A percentile compares a stretch with the other conserved stretches of the same genome.
Evolutionary conservation across 2,797 vertebrate genomes (phyloP).

Genomic region (Apogon talboti): DNA sequence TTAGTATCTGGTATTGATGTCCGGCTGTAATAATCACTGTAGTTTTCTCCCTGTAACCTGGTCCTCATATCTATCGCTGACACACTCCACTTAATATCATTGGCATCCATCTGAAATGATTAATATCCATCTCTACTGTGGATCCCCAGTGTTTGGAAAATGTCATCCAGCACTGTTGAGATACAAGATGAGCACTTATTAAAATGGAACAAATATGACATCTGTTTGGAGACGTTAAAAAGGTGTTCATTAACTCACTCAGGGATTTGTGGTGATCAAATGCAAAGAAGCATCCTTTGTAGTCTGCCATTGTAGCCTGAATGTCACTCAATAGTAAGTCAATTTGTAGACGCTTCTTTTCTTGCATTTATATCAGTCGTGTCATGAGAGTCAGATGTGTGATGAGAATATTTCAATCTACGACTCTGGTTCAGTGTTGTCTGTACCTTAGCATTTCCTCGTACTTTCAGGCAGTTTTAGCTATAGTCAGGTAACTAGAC

Average conservation of each 20-base stretch:
- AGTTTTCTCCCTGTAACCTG: constrained; percentile 11
- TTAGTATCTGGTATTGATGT: constrained; percentile 1
- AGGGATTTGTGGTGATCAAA: constrained; percentile 9
- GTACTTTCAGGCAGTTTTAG: too few species aligned
- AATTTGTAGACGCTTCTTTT: constrained; percentile 1
- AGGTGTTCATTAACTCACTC: constrained; percentile 26
- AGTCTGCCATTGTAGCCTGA: not conserved
- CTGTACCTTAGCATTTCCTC: too few species aligned
- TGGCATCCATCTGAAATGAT: constrained; percentile 58
- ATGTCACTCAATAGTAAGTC: not conserved
- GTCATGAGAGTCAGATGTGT: constrained; percentile 21
- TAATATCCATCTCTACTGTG: constrained; percentile 48
- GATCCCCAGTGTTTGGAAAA: constrained; percentile 25
- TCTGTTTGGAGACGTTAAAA: not conserved
- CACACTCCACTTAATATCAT: constrained; percentile 35
- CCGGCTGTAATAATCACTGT: constrained; percentile 2
- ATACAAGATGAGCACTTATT: constrained; percentile 27
- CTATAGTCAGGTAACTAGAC: too few species aligned
- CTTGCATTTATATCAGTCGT: constrained; percentile 6
- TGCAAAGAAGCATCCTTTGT: constrained; percentile 8
- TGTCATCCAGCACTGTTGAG: constrained; percentile 18
- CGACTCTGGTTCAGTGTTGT: not conserved
- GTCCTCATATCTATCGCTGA: constrained; percentile 38
- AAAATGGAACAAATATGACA: constrained; percentile 3
- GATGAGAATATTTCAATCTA: constrained; percentile 11